Conservation (phyloP, 2,888 invertebrate species). For the Minunthozetes semirufus region DNA sequence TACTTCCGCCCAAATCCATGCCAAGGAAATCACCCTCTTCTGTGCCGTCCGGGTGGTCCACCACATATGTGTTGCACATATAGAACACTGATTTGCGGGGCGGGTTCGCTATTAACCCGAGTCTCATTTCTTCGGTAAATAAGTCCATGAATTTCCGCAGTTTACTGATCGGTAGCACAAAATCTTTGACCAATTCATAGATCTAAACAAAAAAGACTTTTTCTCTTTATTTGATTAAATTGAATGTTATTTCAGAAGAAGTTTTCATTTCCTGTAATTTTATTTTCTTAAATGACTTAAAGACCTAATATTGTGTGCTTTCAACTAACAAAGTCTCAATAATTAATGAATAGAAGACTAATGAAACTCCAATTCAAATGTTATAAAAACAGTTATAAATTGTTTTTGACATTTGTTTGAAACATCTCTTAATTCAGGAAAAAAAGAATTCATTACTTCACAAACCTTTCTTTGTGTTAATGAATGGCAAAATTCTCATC, state of each 20-base stretch:
- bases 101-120: conserved; percentile 22
- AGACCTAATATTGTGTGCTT: no score
- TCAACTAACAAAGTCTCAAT: no score
- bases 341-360: no score
- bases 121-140: conserved; percentile 27
- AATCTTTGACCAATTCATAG: neutral
- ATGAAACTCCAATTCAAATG: no score
- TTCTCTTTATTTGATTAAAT: neutral
- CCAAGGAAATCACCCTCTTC: conserved; percentile 35
- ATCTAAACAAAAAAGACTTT: neutral
- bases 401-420: no score
- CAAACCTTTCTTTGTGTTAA: no score
- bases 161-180: neutral
- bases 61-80: conserved; percentile 38
- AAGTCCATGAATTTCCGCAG: conserved; percentile 1
- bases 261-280: no score
- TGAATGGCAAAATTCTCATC: no score
- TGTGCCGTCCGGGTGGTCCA: conserved; percentile 30
- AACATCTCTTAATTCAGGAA: no score
- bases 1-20: conserved; percentile 37
- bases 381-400: no score
- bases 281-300: neutral
- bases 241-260: neutral
- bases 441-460: no score
- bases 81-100: conserved; percentile 14